Evolutionary conservation across 2,888 invertebrate species (phyloP).

Genomic region (Catocala nupta): DNA sequence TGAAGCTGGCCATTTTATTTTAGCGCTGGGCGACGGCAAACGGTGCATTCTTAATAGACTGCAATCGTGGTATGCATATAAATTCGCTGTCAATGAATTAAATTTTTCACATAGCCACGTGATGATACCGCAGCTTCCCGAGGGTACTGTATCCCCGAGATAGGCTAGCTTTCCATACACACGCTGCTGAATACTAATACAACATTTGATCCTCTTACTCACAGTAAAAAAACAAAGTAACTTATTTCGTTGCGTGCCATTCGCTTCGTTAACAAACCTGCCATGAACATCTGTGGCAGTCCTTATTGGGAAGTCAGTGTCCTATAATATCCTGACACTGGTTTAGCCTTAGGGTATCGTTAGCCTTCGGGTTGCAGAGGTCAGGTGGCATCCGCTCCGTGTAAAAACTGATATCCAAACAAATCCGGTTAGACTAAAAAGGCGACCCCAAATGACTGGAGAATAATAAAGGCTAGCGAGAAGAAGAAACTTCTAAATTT

Average conservation of each 20-base stretch:
- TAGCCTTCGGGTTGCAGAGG: no score
- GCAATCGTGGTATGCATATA: constrained; percentile 80
- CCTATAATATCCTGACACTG: no score
- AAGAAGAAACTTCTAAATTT: constrained; percentile 23
- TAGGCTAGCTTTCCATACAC: constrained; percentile 41
- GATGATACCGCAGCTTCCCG: constrained; percentile 54
- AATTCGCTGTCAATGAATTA: constrained; percentile 75
- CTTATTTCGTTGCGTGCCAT: constrained; percentile 11
- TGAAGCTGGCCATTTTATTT: constrained; percentile 71
- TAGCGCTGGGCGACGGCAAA: constrained; percentile 60
- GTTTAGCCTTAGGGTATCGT: no score
- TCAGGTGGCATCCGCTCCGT: no score
- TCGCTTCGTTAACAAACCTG: neutral
- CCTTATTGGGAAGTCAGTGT: no score
- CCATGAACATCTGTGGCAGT: no score
- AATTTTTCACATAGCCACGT: constrained; percentile 76
- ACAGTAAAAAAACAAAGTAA: constrained; percentile 15
- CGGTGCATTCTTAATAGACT: constrained; percentile 79
- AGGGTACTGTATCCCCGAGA: constrained; percentile 46
- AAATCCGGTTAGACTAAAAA: no score
- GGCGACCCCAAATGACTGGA: no score
- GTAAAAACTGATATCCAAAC: no score
- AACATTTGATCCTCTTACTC: constrained; percentile 29
- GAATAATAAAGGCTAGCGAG: no score
- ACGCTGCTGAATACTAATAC: constrained; percentile 48